Evolutionary conservation across 2,113 vertebrate genomes (phyloP).

Genomic region (Nibea coibor): DNA sequence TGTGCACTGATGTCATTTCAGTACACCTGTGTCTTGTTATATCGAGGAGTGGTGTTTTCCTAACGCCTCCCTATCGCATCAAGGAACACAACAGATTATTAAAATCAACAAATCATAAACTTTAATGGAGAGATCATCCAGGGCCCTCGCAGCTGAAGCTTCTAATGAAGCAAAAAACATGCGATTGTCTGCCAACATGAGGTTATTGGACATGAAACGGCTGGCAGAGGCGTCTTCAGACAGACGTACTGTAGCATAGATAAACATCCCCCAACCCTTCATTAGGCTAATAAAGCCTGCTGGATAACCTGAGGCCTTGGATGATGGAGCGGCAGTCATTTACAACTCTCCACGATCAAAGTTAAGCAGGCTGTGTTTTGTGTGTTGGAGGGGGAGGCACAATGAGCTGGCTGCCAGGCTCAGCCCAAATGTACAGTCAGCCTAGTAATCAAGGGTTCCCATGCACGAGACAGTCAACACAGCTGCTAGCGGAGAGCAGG

Average conservation of each 20-base stretch:
- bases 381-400: conserved; percentile 24
- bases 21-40: conserved; percentile 71
- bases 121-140: conserved; percentile 60
- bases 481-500: conserved; percentile 62
- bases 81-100: conserved; percentile 66
- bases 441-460: conserved; percentile 71
- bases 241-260: conserved; percentile 44
- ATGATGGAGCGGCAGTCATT: conserved; percentile 44
- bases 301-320: conserved; percentile 66
- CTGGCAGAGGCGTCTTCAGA: conserved; percentile 48
- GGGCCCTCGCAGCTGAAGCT: conserved; percentile 57
- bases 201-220: conserved; percentile 47
- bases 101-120: conserved; percentile 76
- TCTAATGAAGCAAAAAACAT: conserved; percentile 61
- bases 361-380: conserved; percentile 43
- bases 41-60: conserved; percentile 37
- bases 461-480: conserved; percentile 71
- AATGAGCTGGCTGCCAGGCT: conserved; percentile 41
- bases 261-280: conserved; percentile 83
- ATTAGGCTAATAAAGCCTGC: conserved; percentile 73
- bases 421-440: conserved; percentile 56
- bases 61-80: conserved; percentile 36
- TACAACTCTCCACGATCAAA: conserved; percentile 70
- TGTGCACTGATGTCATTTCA: conserved; percentile 61
- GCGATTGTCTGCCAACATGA: conserved; percentile 34